Evolutionary conservation across 2,113 vertebrate genomes (phyloP), one percentile per base, ranked within the genome.

Genomic region (Craseonycteris thonglongyai): DNA sequence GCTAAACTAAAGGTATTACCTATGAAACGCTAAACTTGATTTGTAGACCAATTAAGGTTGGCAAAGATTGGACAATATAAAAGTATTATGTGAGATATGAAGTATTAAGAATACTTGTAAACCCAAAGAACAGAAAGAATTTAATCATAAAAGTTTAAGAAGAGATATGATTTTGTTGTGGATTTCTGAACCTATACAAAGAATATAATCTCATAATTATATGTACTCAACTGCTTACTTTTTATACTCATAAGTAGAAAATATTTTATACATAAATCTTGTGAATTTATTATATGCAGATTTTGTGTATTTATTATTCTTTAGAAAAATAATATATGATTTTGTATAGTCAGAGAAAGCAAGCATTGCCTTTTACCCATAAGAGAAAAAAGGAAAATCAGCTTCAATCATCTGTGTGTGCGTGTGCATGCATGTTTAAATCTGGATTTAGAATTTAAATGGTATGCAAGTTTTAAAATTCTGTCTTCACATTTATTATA

Each of bases 391-490:
- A 40, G 9, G 16, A 59, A 76, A 93, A 88, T 72, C 40, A 69
- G 15, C 22, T 75, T 95, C 12, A 51, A 5, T 40, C 84, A 65
- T 69, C 3, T 66, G 5, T 88, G 49, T 51, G 15, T 92, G 21
- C 65, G 35, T 88, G 7, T 66, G 0, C 38, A 13, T 49, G 12
- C 71, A 72, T 92, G 40, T 92, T 65, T 90, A 84, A 90, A 90
- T 90, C 88, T 19, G 71, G 88, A 40, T 95, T 97, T 96, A 69
- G 22, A 35, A 40, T 96, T 95, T 76, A 97, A 97, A 93, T 56
- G 13, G 12, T 91, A 19, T 63, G 45, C 54, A 95, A 97, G 45
- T 63, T 96, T 91, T 71, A 75, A 96, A 95, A 90, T 88, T 91
- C 85, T 97, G 40, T 78, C 79, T 98, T 90, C 79, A 76, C 90